phyloP scores from a whole-genome alignment of 2,113 vertebrate genomes.

The Gopherus flavomarginatus region DNA sequence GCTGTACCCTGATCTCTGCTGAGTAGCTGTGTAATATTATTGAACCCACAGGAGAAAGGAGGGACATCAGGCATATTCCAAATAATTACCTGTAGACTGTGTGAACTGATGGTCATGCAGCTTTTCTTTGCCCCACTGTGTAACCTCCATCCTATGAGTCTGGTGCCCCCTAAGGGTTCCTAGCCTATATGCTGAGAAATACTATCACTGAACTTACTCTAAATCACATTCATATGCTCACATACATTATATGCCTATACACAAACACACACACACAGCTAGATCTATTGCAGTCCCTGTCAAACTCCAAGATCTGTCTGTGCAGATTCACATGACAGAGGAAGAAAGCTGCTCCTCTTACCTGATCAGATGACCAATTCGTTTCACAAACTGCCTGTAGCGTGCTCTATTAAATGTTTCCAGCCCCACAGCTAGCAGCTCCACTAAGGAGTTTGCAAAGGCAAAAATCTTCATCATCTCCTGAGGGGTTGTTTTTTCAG shows the following conservation, averaged over 20 bases:
- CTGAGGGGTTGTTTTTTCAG: conserved; percentile 90
- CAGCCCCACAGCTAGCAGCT: conserved; percentile 90
- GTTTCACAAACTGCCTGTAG: conserved; percentile 96
- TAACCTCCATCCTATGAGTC: not conserved
- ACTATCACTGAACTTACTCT: not conserved
- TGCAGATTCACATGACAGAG: not conserved
- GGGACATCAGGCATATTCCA: not conserved
- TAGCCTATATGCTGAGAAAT: not conserved
- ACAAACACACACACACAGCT: not conserved
- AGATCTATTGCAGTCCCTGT: no score
- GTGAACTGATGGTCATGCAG: not conserved
- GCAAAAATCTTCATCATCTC: conserved; percentile 98
- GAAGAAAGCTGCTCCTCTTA: conserved; percentile 49
- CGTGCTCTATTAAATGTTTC: conserved; percentile 95
- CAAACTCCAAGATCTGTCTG: not conserved
- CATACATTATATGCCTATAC: not conserved
- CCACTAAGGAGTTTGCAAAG: conserved; percentile 92
- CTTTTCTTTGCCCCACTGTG: not conserved
- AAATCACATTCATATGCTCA: not conserved
- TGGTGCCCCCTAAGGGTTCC: not conserved
- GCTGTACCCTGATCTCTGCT: not conserved
- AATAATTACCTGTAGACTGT: not conserved
- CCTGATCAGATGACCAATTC: conserved; percentile 95
- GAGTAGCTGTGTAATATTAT: not conserved
- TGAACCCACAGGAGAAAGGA: not conserved